A percentile compares a stretch with the other conserved stretches of the same genome.
phyloP scores from a whole-genome alignment of 2,113 vertebrate species.

The Ia io region DNA sequence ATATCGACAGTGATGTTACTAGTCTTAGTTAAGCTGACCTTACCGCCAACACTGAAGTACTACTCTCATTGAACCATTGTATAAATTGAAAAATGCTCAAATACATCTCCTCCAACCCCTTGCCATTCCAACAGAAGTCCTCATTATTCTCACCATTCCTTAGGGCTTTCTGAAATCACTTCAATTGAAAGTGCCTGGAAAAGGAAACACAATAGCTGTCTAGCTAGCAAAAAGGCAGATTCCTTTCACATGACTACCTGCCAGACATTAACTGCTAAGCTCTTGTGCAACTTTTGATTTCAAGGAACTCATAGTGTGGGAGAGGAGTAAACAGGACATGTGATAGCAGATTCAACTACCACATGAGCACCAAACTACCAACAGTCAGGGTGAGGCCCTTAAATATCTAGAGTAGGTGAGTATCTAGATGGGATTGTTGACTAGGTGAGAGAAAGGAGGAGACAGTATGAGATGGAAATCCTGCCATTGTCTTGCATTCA shows the following conservation, averaged over 20 bases:
- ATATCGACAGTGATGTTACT: not conserved
- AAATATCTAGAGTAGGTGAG: not conserved
- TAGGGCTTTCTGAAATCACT: slow-evolving; percentile 17
- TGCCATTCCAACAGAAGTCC: not conserved
- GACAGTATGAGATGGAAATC: not conserved
- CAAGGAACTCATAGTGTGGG: slow-evolving; percentile 31
- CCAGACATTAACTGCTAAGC: not conserved
- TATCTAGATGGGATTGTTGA: not conserved
- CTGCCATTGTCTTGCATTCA: not conserved
- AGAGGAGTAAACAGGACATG: slow-evolving; percentile 6
- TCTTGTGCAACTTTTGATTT: slow-evolving; percentile 21
- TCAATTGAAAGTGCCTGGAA: slow-evolving; percentile 16
- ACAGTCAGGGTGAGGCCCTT: not conserved
- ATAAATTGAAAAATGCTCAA: slow-evolving; percentile 35
- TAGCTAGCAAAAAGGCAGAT: slow-evolving; percentile 21
- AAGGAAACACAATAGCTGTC: slow-evolving; percentile 28
- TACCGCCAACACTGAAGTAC: not conserved
- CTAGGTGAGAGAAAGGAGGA: not conserved
- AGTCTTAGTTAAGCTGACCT: not conserved
- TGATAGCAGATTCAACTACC: not conserved
- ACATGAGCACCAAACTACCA: not conserved
- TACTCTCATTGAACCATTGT: not conserved
- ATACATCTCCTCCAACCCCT: not conserved
- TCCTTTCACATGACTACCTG: slow-evolving; percentile 28
- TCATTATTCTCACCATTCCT: not conserved